Evolutionary conservation across 2,888 invertebrate genomes (phyloP), one percentile per base, ranked within the genome.

Genomic region (Andrena haemorrhoa): DNA sequence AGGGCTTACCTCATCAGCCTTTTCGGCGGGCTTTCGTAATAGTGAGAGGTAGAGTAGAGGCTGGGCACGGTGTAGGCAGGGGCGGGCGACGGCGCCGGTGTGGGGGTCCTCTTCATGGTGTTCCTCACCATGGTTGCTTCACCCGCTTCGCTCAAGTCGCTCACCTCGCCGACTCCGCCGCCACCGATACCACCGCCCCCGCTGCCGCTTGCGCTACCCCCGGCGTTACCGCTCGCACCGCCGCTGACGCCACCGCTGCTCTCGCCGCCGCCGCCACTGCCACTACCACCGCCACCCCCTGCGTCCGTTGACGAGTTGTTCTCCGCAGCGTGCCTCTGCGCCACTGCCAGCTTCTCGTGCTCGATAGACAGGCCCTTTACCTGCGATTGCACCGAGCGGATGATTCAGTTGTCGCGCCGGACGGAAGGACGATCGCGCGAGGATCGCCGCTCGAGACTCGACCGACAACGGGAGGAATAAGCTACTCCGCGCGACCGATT

Each of bases 361-460:
- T 97, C 97, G 91, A 97, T 96, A 92, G 97, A 97, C 92, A 97
- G 94, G 86, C 97, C 97, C 94, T 97, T 97, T 65, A 97, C 97
- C 96, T 96, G 63, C 8, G n/a, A 68, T 53, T 41, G 16, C 8
- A 47, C 6, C 23, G 16, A 51, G 20, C 2, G 2, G 10, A 29
- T n/a, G 0, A 49, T 31, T 60, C 12, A 23, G 26, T 33, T n/a
- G 51, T 61, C 33, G 41, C 29, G 23, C 26, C 29, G 33, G 4
- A 41, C 4, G 1, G 23, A 16, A 49, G 26, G 47, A 20, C 20
- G 31, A 53, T 53, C 16, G 0, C 0, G 33, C 41, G 12, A 12
- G 41, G 41, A 12, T 41, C 3, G 0, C 1, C 12, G 41, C 41
- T 41, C 12, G 41, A 12, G 41, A 12, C 41, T 41, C 16, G 41